phyloP scores from a whole-genome alignment of 2,888 invertebrate species.

The Clostera curtula region DNA sequence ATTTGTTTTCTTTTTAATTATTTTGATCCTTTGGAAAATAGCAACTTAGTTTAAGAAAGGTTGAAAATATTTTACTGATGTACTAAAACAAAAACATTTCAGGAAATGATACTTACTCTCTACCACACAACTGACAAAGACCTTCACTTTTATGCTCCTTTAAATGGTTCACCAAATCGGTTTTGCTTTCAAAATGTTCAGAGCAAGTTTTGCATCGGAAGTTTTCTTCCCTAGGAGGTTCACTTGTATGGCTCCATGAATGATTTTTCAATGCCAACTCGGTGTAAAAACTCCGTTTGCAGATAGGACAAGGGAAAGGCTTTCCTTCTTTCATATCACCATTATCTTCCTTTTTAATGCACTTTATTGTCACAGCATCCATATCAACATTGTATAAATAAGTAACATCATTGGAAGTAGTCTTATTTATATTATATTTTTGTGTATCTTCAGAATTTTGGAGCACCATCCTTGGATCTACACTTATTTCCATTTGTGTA shows the following conservation, averaged over 20 bases:
- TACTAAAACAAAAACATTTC: neutral
- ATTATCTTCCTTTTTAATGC: constrained; percentile 37
- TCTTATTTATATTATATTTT: constrained; percentile 17
- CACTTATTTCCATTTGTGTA: constrained; percentile 79
- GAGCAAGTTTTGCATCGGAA: constrained; percentile 78
- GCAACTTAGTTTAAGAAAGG: too few relatives aligned
- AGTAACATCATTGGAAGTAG: constrained; percentile 29
- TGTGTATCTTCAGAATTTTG: constrained; percentile 68
- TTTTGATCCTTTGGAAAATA: too few relatives aligned
- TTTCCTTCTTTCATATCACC: constrained; percentile 36
- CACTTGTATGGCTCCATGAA: constrained; percentile 60
- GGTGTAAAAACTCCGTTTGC: constrained; percentile 70
- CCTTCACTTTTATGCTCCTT: constrained; percentile 76
- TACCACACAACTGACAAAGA: constrained; percentile 78
- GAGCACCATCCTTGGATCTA: constrained; percentile 81
- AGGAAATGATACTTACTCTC: constrained; percentile 71
- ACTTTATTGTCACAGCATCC: constrained; percentile 52
- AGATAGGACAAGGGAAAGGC: constrained; percentile 72
- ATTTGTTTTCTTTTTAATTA: too few relatives aligned
- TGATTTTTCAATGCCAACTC: constrained; percentile 78
- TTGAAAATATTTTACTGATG: neutral
- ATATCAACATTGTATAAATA: constrained; percentile 36
- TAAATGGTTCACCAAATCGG: constrained; percentile 77
- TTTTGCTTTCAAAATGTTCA: constrained; percentile 76
- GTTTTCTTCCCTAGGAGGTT: too few relatives aligned